A percentile compares a stretch with the other conserved stretches of the same genome.
phyloP scores from a whole-genome alignment of 2,888 invertebrate species.

The Eustalomyia histrio region DNA sequence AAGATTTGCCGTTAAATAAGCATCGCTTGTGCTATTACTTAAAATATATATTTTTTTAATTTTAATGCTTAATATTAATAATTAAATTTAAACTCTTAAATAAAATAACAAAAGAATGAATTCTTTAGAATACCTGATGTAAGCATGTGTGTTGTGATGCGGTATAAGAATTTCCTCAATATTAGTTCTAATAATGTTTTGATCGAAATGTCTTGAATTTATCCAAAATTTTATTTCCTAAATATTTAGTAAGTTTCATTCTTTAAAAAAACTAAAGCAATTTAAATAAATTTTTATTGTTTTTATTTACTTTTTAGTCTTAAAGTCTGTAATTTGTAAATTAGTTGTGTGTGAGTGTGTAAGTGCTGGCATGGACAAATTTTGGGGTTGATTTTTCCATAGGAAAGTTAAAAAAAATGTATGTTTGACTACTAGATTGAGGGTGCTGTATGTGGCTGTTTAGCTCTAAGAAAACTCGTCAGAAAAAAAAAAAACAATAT shows the following conservation, averaged over 20 bases:
- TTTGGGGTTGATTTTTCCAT: conserved; percentile 50
- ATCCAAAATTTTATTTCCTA: conserved; percentile 7
- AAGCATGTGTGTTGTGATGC: conserved; percentile 18
- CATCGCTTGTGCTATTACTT: too few species aligned
- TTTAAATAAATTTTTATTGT: conserved; percentile 26
- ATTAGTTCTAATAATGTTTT: conserved; percentile 15
- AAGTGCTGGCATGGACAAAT: conserved; percentile 19
- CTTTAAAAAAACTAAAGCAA: conserved; percentile 4
- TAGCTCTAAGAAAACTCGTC: conserved; percentile 30
- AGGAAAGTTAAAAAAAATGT: conserved; percentile 27
- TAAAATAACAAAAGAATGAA: background rate
- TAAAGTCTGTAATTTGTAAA: conserved; percentile 29
- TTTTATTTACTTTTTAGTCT: background rate
- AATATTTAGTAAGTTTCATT: background rate
- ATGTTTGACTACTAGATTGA: conserved; percentile 40
- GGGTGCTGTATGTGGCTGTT: conserved; percentile 30
- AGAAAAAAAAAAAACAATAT: background rate
- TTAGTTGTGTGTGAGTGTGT: conserved; percentile 36
- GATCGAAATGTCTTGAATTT: background rate
- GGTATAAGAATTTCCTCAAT: conserved; percentile 7
- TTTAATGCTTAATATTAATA: too few species aligned
- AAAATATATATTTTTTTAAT: too few species aligned
- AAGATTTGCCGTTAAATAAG: too few species aligned
- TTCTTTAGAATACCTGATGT: background rate
- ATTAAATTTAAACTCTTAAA: too few species aligned